Base-by-base conservation (phyloP, 2,888 invertebrate species). In the Brachyptera putata region DNA sequence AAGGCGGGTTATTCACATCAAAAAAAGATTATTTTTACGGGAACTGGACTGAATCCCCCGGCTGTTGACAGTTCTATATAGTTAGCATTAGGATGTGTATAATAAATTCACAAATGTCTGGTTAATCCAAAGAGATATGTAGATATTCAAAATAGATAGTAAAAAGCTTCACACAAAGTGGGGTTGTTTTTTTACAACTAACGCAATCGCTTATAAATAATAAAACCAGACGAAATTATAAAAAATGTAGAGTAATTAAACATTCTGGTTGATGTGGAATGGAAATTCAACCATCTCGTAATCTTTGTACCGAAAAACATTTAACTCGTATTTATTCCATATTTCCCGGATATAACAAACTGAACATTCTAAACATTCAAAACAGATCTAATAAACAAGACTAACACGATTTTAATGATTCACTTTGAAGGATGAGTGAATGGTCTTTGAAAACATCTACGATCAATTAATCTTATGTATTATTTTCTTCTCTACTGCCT, bases 391-490 rank as follows among this genome's bases (percentile, higher is more conserved):
- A n/a, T 41, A 60, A 56, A 58, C 55, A 55, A 58, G 34, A 46
- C 55, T 48, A 43, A 48, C 58, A 34, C 46, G 55, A 46, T 55
- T 61, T 53, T 58, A 58, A 58, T 55, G 61, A 41, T 57, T 61
- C 57, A 56, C 61, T 61, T 61, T 58, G 61, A 58, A 61, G 36
- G 43, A 36, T 34, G 26, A 18, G 22, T 37, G 58, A 25, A 57
- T 39, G 41, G 58, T 25, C 53, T 53, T 53, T 53, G 34, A 53
- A 36, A 53, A 53, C 16, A 56, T 37, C 22, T 43, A 58, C 46
- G 36, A 58, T 58, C 43, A 53, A 53, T 53, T 46, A 58, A 58
- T 61, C 55, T 58, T 61, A n/a, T n/a, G n/a, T n/a, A 61, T 56
- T 61, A 41, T 37, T 61, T 58, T 21, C 50, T 13, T 53, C n/a